These are phyloP conservation scores for Cygnus buccinator DNA, from an alignment of 2,113 vertebrate genomes.

Conservation along the genomic window DNA sequence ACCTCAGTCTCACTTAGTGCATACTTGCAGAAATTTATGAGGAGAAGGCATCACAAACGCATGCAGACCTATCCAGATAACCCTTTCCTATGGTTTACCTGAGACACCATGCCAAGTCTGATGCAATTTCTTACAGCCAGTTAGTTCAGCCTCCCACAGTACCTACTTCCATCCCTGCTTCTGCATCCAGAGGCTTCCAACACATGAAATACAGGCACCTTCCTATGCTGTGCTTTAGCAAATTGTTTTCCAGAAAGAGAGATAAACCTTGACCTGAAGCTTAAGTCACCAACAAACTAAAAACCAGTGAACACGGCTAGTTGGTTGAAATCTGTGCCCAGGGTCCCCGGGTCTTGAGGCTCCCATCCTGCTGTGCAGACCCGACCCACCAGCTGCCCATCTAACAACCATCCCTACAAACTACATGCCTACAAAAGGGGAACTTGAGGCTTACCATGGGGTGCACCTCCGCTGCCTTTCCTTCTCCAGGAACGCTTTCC, in stretches of 20 bases:
- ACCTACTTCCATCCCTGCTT: not conserved
- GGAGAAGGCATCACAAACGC: not conserved
- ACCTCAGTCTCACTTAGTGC: conserved; percentile 1
- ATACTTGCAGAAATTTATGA: not conserved
- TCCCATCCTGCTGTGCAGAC: not conserved
- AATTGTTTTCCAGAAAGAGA: not conserved
- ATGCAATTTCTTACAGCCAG: not conserved
- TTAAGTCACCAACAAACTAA: not conserved
- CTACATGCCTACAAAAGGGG: not conserved
- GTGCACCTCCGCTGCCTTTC: not conserved
- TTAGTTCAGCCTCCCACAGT: not conserved
- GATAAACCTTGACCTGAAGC: not conserved
- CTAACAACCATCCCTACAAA: not conserved
- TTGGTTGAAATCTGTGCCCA: not conserved
- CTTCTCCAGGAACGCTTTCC: not conserved
- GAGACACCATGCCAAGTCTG: not conserved
- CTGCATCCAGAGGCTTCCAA: not conserved
- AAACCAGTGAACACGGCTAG: not conserved
- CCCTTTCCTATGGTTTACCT: not conserved
- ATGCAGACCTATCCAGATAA: not conserved
- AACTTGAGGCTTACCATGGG: not conserved
- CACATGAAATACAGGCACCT: not conserved
- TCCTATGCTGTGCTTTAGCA: not conserved
- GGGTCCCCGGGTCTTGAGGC: too few species aligned
- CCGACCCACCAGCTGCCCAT: not conserved